phyloP scores from a whole-genome alignment of 1,140 invertebrate genomes.

The Steinernema khuongi region DNA sequence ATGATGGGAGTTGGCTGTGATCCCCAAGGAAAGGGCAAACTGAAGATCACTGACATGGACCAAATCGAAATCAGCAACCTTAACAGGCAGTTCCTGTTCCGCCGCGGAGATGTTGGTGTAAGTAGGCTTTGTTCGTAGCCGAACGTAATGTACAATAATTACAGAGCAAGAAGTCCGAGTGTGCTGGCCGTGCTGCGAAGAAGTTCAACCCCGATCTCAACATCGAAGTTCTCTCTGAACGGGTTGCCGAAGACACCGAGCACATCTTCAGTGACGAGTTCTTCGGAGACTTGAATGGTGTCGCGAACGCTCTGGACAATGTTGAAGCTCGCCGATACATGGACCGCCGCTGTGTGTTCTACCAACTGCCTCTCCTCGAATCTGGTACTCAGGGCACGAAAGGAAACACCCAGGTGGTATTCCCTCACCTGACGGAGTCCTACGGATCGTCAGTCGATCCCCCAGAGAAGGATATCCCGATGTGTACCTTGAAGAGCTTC shows the following conservation, averaged over 20 bases:
- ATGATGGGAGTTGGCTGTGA: conserved; percentile 84
- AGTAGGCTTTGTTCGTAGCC: too few relatives aligned
- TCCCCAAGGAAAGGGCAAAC: conserved; percentile 51
- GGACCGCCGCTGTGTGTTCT: conserved; percentile 94
- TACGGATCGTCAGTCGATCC: conserved; percentile 84
- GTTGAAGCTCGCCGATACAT: conserved; percentile 94
- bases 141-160: too few relatives aligned
- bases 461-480: conserved; percentile 95
- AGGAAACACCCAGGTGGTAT: conserved; percentile 80
- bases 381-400: conserved; percentile 98
- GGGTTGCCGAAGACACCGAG: conserved; percentile 90
- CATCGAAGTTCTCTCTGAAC: conserved; percentile 80
- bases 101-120: conserved; percentile 86
- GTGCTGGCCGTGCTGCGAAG: conserved; percentile 71
- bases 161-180: conserved; percentile 82
- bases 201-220: conserved; percentile 86
- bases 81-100: conserved; percentile 95
- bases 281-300: conserved; percentile 84
- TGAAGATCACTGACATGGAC: conserved; percentile 91
- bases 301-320: conserved; percentile 95
- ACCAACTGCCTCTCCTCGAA: conserved; percentile 87
- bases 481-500: conserved; percentile 97
- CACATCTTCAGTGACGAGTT: conserved; percentile 87
- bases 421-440: conserved; percentile 55
- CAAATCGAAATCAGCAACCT: conserved; percentile 97